phyloP scores from a whole-genome alignment of 2,113 vertebrate genomes.

The Sorex araneus region DNA sequence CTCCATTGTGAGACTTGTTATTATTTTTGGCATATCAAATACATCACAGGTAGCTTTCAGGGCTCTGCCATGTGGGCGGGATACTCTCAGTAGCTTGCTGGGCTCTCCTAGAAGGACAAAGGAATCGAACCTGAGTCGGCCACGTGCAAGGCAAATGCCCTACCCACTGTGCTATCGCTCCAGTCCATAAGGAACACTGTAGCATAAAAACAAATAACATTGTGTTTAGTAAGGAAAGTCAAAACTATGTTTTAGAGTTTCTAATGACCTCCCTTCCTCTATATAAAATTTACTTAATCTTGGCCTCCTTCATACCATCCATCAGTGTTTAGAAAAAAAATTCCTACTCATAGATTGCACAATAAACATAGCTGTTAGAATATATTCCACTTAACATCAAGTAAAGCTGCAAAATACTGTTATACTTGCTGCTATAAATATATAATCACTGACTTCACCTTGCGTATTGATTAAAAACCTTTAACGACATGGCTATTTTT shows the following conservation, averaged over 20 bases:
- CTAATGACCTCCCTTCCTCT: not conserved
- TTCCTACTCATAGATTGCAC: not conserved
- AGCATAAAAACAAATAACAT: no score
- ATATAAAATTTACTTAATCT: not conserved
- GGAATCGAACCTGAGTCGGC: no score
- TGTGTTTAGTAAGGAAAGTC: no score
- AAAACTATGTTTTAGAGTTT: not conserved
- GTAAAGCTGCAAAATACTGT: not conserved
- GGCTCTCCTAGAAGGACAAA: no score
- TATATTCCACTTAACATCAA: not conserved
- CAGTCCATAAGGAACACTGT: not conserved
- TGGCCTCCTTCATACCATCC: not conserved
- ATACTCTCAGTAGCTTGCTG: no score
- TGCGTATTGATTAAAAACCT: not conserved
- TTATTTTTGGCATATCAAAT: no score
- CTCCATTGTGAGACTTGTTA: no score
- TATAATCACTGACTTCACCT: not conserved
- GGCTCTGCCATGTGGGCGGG: no score
- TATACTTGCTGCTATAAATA: not conserved
- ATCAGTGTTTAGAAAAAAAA: not conserved
- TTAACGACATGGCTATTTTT: not conserved
- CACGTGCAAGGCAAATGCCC: no score
- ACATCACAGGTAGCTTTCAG: no score
- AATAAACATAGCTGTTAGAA: not conserved
- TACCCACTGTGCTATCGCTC: no score